phyloP scores from a whole-genome alignment of 2,113 vertebrate species.

The Tympanuchus pallidicinctus region DNA sequence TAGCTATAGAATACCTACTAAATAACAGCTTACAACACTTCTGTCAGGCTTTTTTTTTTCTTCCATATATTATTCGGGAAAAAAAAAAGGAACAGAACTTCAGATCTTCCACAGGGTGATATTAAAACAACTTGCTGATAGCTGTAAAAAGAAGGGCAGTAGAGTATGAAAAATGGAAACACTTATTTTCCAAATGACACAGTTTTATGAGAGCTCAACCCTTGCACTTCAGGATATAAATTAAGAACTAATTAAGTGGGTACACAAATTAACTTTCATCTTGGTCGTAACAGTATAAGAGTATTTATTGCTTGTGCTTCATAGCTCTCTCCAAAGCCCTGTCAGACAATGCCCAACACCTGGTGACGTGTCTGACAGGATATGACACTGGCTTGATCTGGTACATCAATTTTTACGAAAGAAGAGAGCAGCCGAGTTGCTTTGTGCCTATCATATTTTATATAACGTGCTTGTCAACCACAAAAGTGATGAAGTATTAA shows the following conservation, averaged over 20 bases:
- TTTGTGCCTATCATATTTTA: background rate
- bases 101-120: background rate
- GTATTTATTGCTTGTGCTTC: background rate
- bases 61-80: background rate
- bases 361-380: background rate
- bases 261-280: constrained; percentile 40
- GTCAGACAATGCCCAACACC: background rate
- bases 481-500: background rate
- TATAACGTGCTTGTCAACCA: background rate
- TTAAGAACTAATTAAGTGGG: constrained; percentile 42
- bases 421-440: background rate
- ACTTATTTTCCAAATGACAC: background rate
- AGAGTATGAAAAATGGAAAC: constrained; percentile 33
- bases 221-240: constrained; percentile 42
- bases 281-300: background rate
- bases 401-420: background rate
- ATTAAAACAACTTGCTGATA: background rate
- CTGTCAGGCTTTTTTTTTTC: background rate
- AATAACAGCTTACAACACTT: background rate
- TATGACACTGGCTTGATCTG: background rate
- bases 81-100: background rate
- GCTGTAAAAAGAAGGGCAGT: background rate
- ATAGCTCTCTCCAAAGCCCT: background rate
- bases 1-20: background rate
- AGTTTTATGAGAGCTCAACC: background rate